These are phyloP conservation scores for Poecilia wingei DNA, from an alignment of 2,797 vertebrate genomes.

Conservation along the genomic window DNA sequence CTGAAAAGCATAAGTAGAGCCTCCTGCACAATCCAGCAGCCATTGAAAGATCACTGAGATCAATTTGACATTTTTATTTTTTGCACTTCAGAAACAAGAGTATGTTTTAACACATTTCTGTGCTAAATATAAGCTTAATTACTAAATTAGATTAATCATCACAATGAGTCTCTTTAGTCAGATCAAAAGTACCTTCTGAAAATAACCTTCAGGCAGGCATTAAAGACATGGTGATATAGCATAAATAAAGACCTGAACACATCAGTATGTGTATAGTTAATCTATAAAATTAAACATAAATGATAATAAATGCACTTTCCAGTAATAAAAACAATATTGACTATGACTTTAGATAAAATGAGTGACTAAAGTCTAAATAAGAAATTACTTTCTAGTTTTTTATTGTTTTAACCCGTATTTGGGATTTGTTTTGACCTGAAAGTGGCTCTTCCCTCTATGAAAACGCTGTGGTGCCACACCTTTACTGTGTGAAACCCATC, in stretches of 20 bases:
- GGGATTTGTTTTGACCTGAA: neutral
- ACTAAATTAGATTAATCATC: neutral
- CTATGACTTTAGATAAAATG: neutral
- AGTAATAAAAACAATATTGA: neutral
- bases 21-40: too few relatives aligned
- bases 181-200: neutral
- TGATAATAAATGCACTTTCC: neutral
- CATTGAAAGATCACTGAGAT: neutral
- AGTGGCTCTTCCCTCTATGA: neutral
- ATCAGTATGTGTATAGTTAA: neutral
- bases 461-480: neutral
- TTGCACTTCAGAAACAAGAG: neutral
- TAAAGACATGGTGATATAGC: neutral
- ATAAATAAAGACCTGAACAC: neutral
- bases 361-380: neutral
- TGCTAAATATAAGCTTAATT: neutral
- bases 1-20: too few relatives aligned
- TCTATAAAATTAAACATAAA: neutral
- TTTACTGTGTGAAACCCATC: neutral
- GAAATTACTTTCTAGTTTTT: neutral
- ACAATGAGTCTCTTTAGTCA: neutral
- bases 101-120: neutral
- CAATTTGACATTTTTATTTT: neutral
- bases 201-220: neutral
- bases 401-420: neutral